Evolutionary conservation across 1,140 invertebrate species (phyloP).

Genomic region (Arion vulgaris): DNA sequence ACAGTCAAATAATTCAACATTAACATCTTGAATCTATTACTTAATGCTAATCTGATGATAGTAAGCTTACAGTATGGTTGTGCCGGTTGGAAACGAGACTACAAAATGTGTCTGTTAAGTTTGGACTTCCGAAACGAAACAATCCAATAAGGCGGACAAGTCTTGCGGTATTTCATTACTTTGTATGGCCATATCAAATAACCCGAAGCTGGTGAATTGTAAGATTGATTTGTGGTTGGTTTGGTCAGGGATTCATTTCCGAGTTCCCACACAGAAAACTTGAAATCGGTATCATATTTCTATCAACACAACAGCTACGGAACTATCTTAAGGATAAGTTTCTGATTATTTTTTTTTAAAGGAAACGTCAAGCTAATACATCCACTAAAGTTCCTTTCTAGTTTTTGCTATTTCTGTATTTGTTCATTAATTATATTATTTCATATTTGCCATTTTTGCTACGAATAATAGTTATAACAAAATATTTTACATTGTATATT

Average conservation of each 20-base stretch:
- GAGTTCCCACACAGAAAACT: not conserved
- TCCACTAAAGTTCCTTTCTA: too few species aligned
- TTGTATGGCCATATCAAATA: conserved; percentile 8
- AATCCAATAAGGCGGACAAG: conserved; percentile 1
- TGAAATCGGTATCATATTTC: too few species aligned
- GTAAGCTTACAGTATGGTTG: not conserved
- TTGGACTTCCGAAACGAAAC: not conserved
- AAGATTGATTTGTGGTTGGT: conserved; percentile 19
- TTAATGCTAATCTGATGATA: not conserved
- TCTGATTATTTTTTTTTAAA: too few species aligned
- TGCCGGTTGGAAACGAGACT: not conserved
- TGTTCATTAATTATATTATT: too few species aligned
- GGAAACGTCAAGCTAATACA: too few species aligned
- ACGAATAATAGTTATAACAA: too few species aligned
- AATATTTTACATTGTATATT: too few species aligned
- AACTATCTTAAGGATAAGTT: too few species aligned
- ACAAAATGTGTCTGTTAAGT: not conserved
- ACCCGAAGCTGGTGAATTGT: conserved; percentile 6
- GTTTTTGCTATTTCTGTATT: too few species aligned
- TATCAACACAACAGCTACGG: too few species aligned
- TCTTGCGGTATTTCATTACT: conserved; percentile 13
- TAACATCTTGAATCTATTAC: too few species aligned
- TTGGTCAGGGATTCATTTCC: conserved; percentile 9
- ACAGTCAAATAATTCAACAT: not conserved
- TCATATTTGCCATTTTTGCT: too few species aligned